Conservation (phyloP, 2,888 invertebrate species). For the Aspidiotus rigidus region DNA sequence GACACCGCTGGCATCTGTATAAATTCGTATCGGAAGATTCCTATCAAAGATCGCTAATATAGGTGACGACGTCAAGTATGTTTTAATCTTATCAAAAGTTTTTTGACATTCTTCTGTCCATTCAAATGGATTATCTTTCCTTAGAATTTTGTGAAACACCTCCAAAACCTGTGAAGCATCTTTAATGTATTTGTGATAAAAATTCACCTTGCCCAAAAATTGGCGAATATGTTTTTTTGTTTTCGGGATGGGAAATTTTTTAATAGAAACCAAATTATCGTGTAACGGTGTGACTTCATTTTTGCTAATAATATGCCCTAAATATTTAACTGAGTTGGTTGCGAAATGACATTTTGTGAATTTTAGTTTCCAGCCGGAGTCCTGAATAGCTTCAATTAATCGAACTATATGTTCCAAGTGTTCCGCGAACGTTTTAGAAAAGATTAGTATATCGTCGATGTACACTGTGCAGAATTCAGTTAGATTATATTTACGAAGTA, state of each 20-base stretch:
- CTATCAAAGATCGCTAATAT: not conserved
- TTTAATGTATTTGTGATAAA: no score
- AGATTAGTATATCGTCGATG: no score
- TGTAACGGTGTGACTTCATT: no score
- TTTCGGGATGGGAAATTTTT: no score
- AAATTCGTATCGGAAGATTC: not conserved
- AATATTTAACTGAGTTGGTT: not conserved
- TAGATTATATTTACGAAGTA: no score
- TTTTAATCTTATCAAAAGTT: not conserved
- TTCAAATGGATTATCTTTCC: not conserved
- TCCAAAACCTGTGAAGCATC: not conserved
- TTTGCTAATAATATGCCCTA: no score
- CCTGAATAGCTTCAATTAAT: slow-evolving; percentile 7
- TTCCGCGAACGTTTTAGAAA: not conserved
- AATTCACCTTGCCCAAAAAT: not conserved
- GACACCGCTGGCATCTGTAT: not conserved
- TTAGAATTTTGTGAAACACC: not conserved
- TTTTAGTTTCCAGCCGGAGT: slow-evolving; percentile 7
- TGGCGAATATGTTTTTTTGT: not conserved
- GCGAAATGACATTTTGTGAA: not conserved
- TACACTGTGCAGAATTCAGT: no score
- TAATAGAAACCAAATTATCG: not conserved
- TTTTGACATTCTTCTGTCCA: not conserved
- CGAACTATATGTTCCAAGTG: not conserved
- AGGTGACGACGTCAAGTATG: not conserved